Base-by-base conservation (phyloP, 2,888 invertebrate species). In the Biston betularia region DNA sequence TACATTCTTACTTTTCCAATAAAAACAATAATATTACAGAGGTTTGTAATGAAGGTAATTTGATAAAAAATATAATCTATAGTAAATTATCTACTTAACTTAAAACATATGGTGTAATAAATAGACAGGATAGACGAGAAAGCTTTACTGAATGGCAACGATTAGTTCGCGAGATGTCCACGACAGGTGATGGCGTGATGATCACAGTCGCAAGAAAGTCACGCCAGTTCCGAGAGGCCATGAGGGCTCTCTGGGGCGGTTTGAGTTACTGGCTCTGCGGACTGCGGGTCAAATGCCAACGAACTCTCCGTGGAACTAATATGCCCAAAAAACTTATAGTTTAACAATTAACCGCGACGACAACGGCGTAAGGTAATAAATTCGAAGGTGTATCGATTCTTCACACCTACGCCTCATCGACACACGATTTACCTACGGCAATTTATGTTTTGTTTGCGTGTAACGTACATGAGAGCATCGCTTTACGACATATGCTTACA, bases 141-240 rank as follows among this genome's bases (percentile, higher is more conserved):
- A 38, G 33, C 11, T 59, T 63, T 69, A 71, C 68, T 72, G 78
- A 71, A 63, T 70, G 71, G 42, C 54, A 55, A 59, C 75, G 60
- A 70, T 63, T 68, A 66, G 66, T 71, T 70, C 49, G 66, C 81
- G 75, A 75, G 77, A 79, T 78, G 84, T 15, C 56, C 81, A 83
- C 85, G 80, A 81, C 85, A 87, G 87, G 88, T 84, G 85, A 83
- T 88, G 87, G 88, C 89, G 88, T 84, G 85, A 83, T 88, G 87
- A 88, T 89, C 85, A 89, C 87, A 70, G 71, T 52, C 70, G 75
- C 81, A 84, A 81, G 89, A 89, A 89, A 89, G 88, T 85, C 79
- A 78, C 79, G 77, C 80, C 79, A 75, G 66, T 65, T 70, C 66
- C 57, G 68, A 64, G 65, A 68, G 73, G 69, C 74, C 70, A 8